Evolutionary conservation across 2,888 invertebrate genomes (phyloP), one percentile per base, ranked within the genome.

Genomic region (Protophormia terraenovae): DNA sequence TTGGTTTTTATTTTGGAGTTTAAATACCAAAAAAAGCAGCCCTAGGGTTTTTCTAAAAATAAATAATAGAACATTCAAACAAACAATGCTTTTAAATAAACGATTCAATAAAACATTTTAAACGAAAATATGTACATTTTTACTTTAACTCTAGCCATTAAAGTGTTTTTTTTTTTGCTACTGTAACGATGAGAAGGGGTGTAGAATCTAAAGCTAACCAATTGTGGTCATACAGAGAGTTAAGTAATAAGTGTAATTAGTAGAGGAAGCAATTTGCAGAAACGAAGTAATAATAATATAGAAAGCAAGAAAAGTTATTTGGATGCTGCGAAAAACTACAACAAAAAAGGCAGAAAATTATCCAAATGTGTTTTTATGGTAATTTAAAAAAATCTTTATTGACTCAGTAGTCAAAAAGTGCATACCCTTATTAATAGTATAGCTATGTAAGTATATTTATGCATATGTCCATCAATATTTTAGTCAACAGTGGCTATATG

Each of bases 21-120:
- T 79, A 64, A 72, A 53, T 22, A 69, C 69, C 16, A 72, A 71
- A 69, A 53, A 75, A 53, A n/a, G n/a, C 19, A 66, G 29, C 76
- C 69, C 14, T 10, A 16, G 55, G 69, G 62, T 64, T 12, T 55
- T 76, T 64, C 35, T 38, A 71, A 64, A 76, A 64, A 76, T 69
- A 76, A 72, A 60, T 45, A 19, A 14, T 19, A n/a, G 19, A 55
- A 75, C 24, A 50, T 53, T 66, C 71, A 66, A 55, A 76, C 27
- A 76, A 76, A 72, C 78, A 78, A 85, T 78, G 62, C 47, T 19
- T 32, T 45, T 66, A 72, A 76, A 85, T 62, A 80, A 72, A 67
- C 73, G 73, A 82, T 85, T 82, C 67, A 78, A 81, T 84, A 77
- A 78, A 78, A 62, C 50, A 81, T 78, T 66, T 73, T 64, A 71